phyloP scores from a whole-genome alignment of 2,113 vertebrate genomes.

The Empidonax alnorum region DNA sequence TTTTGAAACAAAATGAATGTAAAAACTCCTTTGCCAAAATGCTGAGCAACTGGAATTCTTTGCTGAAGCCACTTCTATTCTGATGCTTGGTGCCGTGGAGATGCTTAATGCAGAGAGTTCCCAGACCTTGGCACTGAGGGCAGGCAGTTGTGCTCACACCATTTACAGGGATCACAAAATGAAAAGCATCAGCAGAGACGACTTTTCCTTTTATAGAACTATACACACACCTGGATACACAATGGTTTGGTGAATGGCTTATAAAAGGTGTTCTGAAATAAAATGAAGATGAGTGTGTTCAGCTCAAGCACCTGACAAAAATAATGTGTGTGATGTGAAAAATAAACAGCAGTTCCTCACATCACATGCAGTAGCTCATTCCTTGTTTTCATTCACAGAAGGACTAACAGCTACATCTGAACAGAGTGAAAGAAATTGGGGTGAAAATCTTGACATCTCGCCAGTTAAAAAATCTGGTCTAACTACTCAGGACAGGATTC shows the following conservation, averaged over 20 bases:
- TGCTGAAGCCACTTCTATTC: background rate
- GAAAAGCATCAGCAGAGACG: background rate
- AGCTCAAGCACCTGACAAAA: slow-evolving; percentile 26
- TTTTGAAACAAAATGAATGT: background rate
- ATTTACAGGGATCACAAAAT: background rate
- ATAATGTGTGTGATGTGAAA: background rate
- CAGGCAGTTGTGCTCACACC: background rate
- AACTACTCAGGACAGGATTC: background rate
- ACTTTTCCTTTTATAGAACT: background rate
- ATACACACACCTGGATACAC: background rate
- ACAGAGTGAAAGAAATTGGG: background rate
- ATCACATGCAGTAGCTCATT: background rate
- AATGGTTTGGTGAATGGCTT: slow-evolving; percentile 3
- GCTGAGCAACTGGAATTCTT: background rate
- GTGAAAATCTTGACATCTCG: background rate
- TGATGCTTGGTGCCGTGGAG: background rate
- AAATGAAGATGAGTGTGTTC: slow-evolving; percentile 35
- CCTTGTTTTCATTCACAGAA: background rate
- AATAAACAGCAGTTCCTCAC: background rate
- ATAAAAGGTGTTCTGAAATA: slow-evolving; percentile 27
- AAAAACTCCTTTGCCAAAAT: background rate
- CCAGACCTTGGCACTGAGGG: background rate
- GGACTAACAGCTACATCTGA: background rate
- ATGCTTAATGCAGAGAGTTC: background rate
- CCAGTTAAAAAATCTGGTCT: background rate